A percentile compares a stretch with the other conserved stretches of the same genome.
These are phyloP conservation scores for Poeciliopsis prolifica DNA, from an alignment of 2,113 vertebrate species.

Conservation along the genomic window DNA sequence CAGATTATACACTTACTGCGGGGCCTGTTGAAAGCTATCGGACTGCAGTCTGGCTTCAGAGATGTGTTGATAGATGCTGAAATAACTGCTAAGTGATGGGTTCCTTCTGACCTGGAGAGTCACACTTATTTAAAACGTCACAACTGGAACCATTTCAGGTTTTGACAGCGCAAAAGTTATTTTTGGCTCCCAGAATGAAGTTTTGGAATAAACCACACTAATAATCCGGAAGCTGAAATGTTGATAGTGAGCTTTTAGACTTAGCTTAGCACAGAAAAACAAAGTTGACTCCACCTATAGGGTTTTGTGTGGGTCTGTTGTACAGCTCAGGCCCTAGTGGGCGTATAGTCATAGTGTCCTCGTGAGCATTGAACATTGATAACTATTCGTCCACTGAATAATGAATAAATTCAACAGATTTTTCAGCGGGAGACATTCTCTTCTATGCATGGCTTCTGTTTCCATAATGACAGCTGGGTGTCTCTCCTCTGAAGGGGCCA, in stretches of 20 bases:
- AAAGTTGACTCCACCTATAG: slow-evolving; percentile 6
- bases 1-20: slow-evolving; percentile 39
- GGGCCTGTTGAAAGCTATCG: slow-evolving; percentile 26
- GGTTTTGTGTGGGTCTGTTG: slow-evolving; percentile 15
- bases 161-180: not conserved
- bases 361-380: slow-evolving; percentile 45
- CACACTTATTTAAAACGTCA: slow-evolving; percentile 7
- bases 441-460: slow-evolving; percentile 46
- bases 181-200: not conserved
- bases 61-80: slow-evolving; percentile 17
- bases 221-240: not conserved
- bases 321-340: slow-evolving; percentile 25
- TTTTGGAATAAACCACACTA: not conserved
- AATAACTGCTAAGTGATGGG: slow-evolving; percentile 1
- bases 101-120: slow-evolving; percentile 12
- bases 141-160: not conserved
- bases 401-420: slow-evolving; percentile 58
- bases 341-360: slow-evolving; percentile 6
- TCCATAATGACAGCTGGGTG: slow-evolving; percentile 50
- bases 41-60: slow-evolving; percentile 19
- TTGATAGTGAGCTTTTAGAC: not conserved
- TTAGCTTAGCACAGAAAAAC: slow-evolving; percentile 20
- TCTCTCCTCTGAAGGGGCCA: slow-evolving; percentile 20
- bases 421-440: slow-evolving; percentile 53
- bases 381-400: slow-evolving; percentile 66